These are phyloP conservation scores for Macroramphosus scolopax DNA, from an alignment of 2,797 vertebrate genomes.

Conservation along the genomic window DNA sequence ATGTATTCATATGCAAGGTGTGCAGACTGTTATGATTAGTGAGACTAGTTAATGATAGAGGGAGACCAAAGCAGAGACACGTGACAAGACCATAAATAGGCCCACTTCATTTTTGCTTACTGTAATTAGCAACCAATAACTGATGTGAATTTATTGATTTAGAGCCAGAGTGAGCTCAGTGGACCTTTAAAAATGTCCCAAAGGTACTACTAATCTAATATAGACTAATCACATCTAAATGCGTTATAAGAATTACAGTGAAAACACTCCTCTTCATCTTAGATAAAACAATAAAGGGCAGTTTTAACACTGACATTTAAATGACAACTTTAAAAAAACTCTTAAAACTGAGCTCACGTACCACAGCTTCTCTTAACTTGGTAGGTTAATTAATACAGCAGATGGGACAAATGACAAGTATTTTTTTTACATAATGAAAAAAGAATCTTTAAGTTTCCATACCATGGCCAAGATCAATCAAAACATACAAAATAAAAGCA, in stretches of 20 bases:
- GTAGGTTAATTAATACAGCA: not conserved
- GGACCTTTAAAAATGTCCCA: constrained; percentile 18
- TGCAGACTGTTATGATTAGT: constrained; percentile 11
- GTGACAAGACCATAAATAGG: constrained; percentile 2
- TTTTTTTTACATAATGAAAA: too few species aligned
- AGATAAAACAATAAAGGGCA: too few species aligned
- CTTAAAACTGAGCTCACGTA: too few species aligned
- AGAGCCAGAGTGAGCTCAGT: constrained; percentile 11
- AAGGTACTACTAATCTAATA: constrained; percentile 25
- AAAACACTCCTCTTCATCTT: not conserved
- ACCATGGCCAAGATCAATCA: not conserved
- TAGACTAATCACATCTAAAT: constrained; percentile 21
- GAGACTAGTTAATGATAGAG: constrained; percentile 4
- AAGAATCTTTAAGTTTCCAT: not conserved
- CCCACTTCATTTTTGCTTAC: constrained; percentile 6
- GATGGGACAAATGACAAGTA: not conserved
- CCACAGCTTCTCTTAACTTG: not conserved
- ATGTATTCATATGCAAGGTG: constrained; percentile 6
- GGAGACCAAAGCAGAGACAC: too few species aligned
- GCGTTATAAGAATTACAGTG: constrained; percentile 10
- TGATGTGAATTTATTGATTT: constrained; percentile 34
- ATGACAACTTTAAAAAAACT: too few species aligned
- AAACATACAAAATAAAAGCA: too few species aligned
- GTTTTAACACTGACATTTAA: too few species aligned
- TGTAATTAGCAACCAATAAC: constrained; percentile 27